Evolutionary conservation across 2,888 invertebrate genomes (phyloP).

Genomic region (Danaus chrysippus): DNA sequence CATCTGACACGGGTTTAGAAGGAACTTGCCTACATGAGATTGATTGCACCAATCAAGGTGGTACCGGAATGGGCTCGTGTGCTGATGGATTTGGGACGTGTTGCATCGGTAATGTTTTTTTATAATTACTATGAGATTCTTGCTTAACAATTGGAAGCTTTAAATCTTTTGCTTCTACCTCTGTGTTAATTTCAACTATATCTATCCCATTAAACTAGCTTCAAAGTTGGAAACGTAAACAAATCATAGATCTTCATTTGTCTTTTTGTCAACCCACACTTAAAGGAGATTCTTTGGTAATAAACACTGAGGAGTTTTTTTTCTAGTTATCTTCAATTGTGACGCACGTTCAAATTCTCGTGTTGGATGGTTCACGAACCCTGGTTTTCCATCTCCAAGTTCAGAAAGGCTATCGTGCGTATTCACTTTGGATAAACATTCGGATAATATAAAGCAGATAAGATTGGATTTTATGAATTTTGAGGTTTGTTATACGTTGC

Average conservation of each 20-base stretch:
- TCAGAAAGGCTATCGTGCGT: constrained; percentile 81
- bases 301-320: neutral
- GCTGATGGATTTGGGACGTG: constrained; percentile 87
- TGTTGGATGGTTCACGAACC: constrained; percentile 86
- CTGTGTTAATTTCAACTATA: too few relatives aligned
- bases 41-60: constrained; percentile 82
- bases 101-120: constrained; percentile 81
- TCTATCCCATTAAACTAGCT: too few relatives aligned
- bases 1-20: constrained; percentile 77
- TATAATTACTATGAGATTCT: neutral
- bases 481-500: constrained; percentile 74
- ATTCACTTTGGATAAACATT: constrained; percentile 81
- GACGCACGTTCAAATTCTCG: constrained; percentile 81
- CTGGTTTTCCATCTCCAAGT: constrained; percentile 81
- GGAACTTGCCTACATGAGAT: constrained; percentile 84
- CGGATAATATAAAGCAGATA: constrained; percentile 81
- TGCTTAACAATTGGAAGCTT: neutral
- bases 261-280: too few relatives aligned
- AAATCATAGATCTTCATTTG: too few relatives aligned
- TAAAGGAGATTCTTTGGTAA: too few relatives aligned
- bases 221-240: too few relatives aligned
- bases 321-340: constrained; percentile 82
- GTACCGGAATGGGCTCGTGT: constrained; percentile 82
- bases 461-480: constrained; percentile 84
- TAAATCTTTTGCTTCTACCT: too few relatives aligned